Evolutionary conservation across 1,140 invertebrate genomes (phyloP), one percentile per base, ranked within the genome.

Genomic region (Cyphomyrmex costatus): DNA sequence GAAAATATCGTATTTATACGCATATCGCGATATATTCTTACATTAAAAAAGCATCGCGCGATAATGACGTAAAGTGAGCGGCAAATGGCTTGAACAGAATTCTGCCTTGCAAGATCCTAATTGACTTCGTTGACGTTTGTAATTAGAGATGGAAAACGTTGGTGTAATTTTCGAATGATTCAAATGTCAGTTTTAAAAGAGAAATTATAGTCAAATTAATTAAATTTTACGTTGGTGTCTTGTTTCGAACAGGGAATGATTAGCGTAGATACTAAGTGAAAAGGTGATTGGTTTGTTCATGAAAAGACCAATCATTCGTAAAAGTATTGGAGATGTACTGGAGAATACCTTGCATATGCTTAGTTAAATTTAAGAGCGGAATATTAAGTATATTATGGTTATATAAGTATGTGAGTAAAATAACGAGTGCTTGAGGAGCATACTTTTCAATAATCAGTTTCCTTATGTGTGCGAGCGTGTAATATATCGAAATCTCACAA

Each of bases 361-460:
- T 12, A 24, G 3, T 68, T 68, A 21, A 42, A 21, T 46, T 68
- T 68, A 27, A 70, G 14, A 49, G 0, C 14, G 2, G 4, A 27
- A 49, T 68, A 68, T 46, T 14, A 46, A 14, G 8, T 46, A 16
- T 4, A 49, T 49, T 49, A 49, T 16, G 36, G 36, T 42, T 42
- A 42, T 49, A 49, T 16, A 4, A 70, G 16, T 16, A 70, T 68
- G 10, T 16, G 36, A n/a, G 65, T 36, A n/a, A 21, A 21, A n/a
- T n/a, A 21, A 21, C 8, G 53, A 24, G 56, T 16, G 24, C 24
- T 61, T 27, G 58, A 24, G 4, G 6, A 70, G 21, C 2, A 24
- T 68, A 68, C 3, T 49, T n/a, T 68, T n/a, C 21, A n/a, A 49
- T 46, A 46, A 70, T 70, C 46, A 70, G 36, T 70, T 21, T 70